Evolutionary conservation across 2,888 invertebrate genomes (phyloP).

Genomic region (Colostygia pectinataria): DNA sequence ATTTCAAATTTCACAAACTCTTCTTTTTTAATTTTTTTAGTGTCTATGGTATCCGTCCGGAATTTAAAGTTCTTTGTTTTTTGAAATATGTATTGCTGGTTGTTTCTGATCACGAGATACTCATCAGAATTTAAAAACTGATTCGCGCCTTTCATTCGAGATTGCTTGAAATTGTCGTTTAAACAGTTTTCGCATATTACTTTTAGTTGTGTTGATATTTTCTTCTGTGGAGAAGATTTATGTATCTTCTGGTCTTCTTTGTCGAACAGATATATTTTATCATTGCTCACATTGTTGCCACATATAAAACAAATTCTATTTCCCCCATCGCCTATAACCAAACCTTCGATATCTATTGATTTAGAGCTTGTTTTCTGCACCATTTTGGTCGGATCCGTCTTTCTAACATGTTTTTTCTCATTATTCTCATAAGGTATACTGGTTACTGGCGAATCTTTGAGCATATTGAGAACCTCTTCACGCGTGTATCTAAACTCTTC

Average conservation of each 20-base stretch:
- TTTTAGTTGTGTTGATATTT: slow-evolving; percentile 62
- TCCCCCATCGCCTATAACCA: slow-evolving; percentile 54
- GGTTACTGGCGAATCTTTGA: slow-evolving; percentile 72
- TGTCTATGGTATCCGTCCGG: slow-evolving; percentile 37
- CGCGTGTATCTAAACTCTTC: slow-evolving; percentile 61
- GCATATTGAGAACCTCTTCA: slow-evolving; percentile 73
- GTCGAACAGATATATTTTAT: slow-evolving; percentile 71
- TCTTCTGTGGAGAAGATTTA: slow-evolving; percentile 64
- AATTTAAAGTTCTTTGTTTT: slow-evolving; percentile 54
- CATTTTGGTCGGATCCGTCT: slow-evolving; percentile 67
- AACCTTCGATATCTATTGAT: slow-evolving; percentile 56
- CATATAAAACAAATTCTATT: slow-evolving; percentile 71
- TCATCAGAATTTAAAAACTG: slow-evolving; percentile 66
- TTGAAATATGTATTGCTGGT: slow-evolving; percentile 74
- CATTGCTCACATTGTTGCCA: slow-evolving; percentile 56
- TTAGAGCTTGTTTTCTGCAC: slow-evolving; percentile 58
- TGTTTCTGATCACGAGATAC: slow-evolving; percentile 71
- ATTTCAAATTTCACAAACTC: slow-evolving; percentile 73
- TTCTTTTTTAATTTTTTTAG: slow-evolving; percentile 42
- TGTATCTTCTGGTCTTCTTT: slow-evolving; percentile 74
- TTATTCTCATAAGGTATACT: slow-evolving; percentile 61
- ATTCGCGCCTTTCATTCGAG: slow-evolving; percentile 62
- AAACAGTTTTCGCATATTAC: slow-evolving; percentile 69
- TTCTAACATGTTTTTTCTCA: slow-evolving; percentile 66
- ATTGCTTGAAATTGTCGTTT: slow-evolving; percentile 62